Evolutionary conservation across 2,888 invertebrate species (phyloP), one percentile per base, ranked within the genome.

Genomic region (Clivina fossor): DNA sequence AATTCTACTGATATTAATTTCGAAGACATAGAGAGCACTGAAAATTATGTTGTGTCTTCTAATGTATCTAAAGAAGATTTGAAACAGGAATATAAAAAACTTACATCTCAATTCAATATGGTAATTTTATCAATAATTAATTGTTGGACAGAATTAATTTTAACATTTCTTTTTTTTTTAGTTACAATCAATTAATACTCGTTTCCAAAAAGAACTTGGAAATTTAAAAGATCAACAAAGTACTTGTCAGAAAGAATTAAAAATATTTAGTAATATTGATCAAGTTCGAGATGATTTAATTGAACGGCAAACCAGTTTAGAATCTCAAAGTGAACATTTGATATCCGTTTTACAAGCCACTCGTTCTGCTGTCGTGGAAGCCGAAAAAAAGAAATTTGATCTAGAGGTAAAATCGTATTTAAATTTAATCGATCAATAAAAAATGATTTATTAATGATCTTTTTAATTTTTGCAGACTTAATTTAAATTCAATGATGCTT

Each of bases 1-100:
- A 61, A 61, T 28, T 44, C 58, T 5, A 53, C 58, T n/a, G 63
- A 64, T 35, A 40, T 62, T 9, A 60, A 64, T 53, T 51, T 64
- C 7, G 63, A 63, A 40, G 64, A 64, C 50, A 53, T 64, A 22
- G 62, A 63, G 9, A 62, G 58, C n/a, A 46, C 55, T 7, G 57
- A 58, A 40, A 56, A 44, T n/a, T 58, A 57, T 56, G 33, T 57
- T 22, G 49, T 58, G 43, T 56, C 57, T 18, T 58, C 59, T 4
- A 40, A 38, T 20, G 38, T 26, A 28, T 15, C 47, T 16, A 55
- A 47, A 16, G 55, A 55, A n/a, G 55, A 55, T 16, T 20, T 55
- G n/a, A 38, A 38, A 30, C 46, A 47, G 13, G 55, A 55, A 47
- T 47, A 38, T 22, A 55, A 55, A n/a, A 55, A 55, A 47, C 32